phyloP scores from a whole-genome alignment of 2,113 vertebrate species.

The Centropristis striata region DNA sequence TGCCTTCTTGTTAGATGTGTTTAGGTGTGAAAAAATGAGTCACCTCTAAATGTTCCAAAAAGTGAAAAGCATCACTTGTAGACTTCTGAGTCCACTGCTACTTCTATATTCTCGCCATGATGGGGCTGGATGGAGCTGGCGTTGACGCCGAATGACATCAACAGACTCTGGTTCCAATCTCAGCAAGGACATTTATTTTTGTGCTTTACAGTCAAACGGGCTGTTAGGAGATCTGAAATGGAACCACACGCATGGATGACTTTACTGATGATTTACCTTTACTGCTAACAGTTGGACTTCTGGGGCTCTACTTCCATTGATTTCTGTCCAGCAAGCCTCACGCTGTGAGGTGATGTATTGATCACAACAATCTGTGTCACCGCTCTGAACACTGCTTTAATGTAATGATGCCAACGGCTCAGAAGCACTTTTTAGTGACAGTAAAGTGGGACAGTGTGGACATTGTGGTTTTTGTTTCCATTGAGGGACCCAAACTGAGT shows the following conservation, averaged over 20 bases:
- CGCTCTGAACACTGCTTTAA: conserved; percentile 6
- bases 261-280: conserved; percentile 61
- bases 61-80: conserved; percentile 24
- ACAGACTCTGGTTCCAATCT: conserved; percentile 67
- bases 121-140: conserved; percentile 50
- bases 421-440: background rate
- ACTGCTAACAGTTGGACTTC: conserved; percentile 19
- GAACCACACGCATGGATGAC: conserved; percentile 53
- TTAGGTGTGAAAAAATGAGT: conserved; percentile 62
- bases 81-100: background rate
- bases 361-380: conserved; percentile 46
- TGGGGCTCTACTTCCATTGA: conserved; percentile 3
- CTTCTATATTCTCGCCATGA: conserved; percentile 28
- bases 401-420: conserved; percentile 20
- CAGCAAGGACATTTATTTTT: conserved; percentile 47
- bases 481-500: background rate
- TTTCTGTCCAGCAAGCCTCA: conserved; percentile 38
- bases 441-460: background rate
- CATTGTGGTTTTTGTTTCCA: background rate
- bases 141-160: conserved; percentile 66
- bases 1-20: conserved; percentile 19
- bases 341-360: conserved; percentile 16
- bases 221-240: conserved; percentile 40
- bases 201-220: conserved; percentile 14
- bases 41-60: conserved; percentile 38